Evolutionary conservation across 2,888 invertebrate species (phyloP), one percentile per base, ranked within the genome.

Genomic region (Eupithecia inturbata): DNA sequence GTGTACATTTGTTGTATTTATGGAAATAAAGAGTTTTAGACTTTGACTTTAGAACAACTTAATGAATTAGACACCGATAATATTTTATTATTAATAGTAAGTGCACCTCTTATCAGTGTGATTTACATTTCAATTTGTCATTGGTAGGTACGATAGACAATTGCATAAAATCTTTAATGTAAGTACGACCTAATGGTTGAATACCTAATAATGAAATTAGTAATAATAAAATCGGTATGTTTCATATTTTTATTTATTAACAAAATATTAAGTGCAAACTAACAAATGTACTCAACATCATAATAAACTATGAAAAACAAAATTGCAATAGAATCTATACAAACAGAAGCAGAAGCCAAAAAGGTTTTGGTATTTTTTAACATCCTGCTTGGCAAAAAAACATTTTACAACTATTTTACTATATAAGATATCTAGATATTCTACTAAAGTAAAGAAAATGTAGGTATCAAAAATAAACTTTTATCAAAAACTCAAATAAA

Each of bases 221-320:
- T 26, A 53, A 9, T 22, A 57, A 57, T 57, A 6, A 26, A 26
- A 26, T 57, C 22, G 1, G 9, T 12, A 4, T 26, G 4, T 72
- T 91, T 84, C 87, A 85, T 88, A 87, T 88, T 90, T 36, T 85
- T 90, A 91, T 89, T 92, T 82, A 88, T 89, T 92, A 93, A 93
- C 92, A 92, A 80, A 77, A 91, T 87, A 88, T 89, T 82, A 73
- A 87, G 89, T 92, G 91, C 89, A 89, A 89, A 89, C 88, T 89
- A 92, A 92, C 91, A 91, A 92, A 87, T 88, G 86, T 84, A 85
- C 80, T 88, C 91, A 93, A 94, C 93, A 83, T 89, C 87, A 87
- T 90, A 86, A 93, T 94, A 94, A 92, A 94, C 90, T 94, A 91
- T 92, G 83, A 88, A 91, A 90, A 94, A 93, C 92, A 94, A 90